Evolutionary conservation across 2,888 invertebrate species (phyloP), one percentile per base, ranked within the genome.

Genomic region (Apamea crenata): DNA sequence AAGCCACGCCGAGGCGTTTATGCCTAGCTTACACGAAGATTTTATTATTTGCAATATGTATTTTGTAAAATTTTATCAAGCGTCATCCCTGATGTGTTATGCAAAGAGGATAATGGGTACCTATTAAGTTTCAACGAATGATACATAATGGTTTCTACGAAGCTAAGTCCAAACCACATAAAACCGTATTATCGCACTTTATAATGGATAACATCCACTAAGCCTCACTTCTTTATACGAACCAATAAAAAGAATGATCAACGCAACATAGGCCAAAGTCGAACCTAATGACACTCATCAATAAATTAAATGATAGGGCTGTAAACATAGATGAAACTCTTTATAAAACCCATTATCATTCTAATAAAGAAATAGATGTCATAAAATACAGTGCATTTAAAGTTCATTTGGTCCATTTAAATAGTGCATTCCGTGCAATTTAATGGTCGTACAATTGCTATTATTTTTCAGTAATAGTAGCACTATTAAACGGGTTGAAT

Each of bases 391-490:
- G 79, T 83, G 82, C 81, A 75, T 87, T 81, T 83, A 75, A 84
- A 59, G 77, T 84, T 84, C 47, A 82, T 88, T 88, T 72, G 16
- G 47, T 74, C 63, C 32, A 76, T 76, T 85, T 76, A 80, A 86
- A 87, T 78, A 87, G 81, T 79, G 79, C 81, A 73, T 74, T 78
- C 80, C 69, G 63, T 77, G 84, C 85, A 80, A 84, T 86, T 88
- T 81, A 86, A 78, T 82, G 83, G 69, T 72, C 75, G 53, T 87
- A 85, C 91, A 83, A 90, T 89, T 77, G 79, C 93, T 88, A 89
- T 89, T 91, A 85, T 88, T 86, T 88, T 87, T 87, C 84, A 91
- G 90, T 93, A 93, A 93, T 92, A 91, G 91, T 85, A 81, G 88
- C 81, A 83, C 91, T 88, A 92, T 92, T 89, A 92, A 91, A 87